Evolutionary conservation across 2,888 invertebrate genomes (phyloP), one percentile per base, ranked within the genome.

Genomic region (Himalopsyche anomala): DNA sequence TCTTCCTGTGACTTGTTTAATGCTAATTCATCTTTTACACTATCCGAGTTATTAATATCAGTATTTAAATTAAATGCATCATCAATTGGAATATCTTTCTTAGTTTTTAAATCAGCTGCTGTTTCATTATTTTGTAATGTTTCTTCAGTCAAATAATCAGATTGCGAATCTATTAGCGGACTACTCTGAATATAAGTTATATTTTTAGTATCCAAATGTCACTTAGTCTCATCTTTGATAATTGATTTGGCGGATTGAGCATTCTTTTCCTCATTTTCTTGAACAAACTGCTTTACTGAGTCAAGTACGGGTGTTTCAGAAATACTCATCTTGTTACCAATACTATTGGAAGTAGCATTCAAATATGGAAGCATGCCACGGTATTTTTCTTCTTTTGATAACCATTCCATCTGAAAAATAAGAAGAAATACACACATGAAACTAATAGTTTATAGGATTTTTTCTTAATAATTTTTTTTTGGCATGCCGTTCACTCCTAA

Each of bases 21-120:
- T 62, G 28, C 62, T 51, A 51, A 51, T 62, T 62, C 28, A 28
- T 28, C n/a, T n/a, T 62, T 19, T 62, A 12, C 62, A 19, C 28
- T 19, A 62, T 62, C 28, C 3, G 62, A 62, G 62, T 28, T 19
- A 19, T 62, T 62, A 19, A 62, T 62, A n/a, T 62, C 62, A 62
- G 62, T 62, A 62, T n/a, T 28, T 62, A 62, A 28, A 62, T 62
- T 62, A 62, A 62, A 62, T 62, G 62, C 62, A 62, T 62, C 28
- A 62, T 62, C 28, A 62, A 62, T 19, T 62, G 62, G 62, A 62
- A 62, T 62, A 62, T 62, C 62, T 62, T n/a, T 62, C n/a, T 62
- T 28, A 62, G 62, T 19, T 62, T 62, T 62, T 9, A 62, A 11
- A 62, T 62, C 62, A 62, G 62, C 9, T 62, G 62, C 11, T 62